Evolutionary conservation across 2,113 vertebrate species (phyloP).

Genomic region (Hippoglossus stenolepis): DNA sequence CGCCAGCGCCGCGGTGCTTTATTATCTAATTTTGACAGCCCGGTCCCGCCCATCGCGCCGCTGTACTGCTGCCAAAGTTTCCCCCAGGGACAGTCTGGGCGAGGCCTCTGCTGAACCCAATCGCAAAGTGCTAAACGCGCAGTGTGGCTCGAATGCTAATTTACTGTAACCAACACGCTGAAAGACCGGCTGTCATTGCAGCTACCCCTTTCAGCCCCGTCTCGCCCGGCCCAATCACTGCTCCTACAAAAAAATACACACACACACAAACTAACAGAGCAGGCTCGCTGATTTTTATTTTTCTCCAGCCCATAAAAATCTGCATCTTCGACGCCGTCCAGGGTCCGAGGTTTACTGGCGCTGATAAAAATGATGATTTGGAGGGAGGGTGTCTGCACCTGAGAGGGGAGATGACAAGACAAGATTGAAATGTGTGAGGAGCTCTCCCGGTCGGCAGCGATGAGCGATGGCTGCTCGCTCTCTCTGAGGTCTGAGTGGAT

Average conservation of each 20-base stretch:
- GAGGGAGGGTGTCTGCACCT: slow-evolving; percentile 59
- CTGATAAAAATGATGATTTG: slow-evolving; percentile 79
- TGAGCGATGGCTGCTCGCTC: slow-evolving; percentile 73
- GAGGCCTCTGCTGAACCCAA: slow-evolving; percentile 84
- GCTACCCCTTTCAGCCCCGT: slow-evolving; percentile 10
- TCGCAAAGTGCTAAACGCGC: slow-evolving; percentile 81
- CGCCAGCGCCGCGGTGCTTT: slow-evolving; percentile 80
- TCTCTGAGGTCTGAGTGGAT: slow-evolving; percentile 68
- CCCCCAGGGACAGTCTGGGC: slow-evolving; percentile 81
- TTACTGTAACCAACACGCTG: slow-evolving; percentile 77
- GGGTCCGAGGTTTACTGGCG: slow-evolving; percentile 75
- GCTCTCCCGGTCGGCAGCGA: slow-evolving; percentile 58
- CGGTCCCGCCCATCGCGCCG: slow-evolving; percentile 78
- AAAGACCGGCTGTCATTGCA: slow-evolving; percentile 73
- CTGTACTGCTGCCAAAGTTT: slow-evolving; percentile 71
- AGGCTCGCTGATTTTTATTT: slow-evolving; percentile 47
- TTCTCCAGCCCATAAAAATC: slow-evolving; percentile 72
- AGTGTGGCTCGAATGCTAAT: slow-evolving; percentile 81
- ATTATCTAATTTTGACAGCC: slow-evolving; percentile 86
- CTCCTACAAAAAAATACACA: slow-evolving; percentile 32
- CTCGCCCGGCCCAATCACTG: slow-evolving; percentile 33
- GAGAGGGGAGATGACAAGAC: slow-evolving; percentile 73
- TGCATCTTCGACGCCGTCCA: slow-evolving; percentile 57
- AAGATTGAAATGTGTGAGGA: slow-evolving; percentile 75
- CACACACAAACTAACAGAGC: slow-evolving; percentile 26